Percentiles rank a stretch among this genome's conserved stretches.
phyloP scores from a whole-genome alignment of 2,113 vertebrate genomes.

The Eclectus roratus region DNA sequence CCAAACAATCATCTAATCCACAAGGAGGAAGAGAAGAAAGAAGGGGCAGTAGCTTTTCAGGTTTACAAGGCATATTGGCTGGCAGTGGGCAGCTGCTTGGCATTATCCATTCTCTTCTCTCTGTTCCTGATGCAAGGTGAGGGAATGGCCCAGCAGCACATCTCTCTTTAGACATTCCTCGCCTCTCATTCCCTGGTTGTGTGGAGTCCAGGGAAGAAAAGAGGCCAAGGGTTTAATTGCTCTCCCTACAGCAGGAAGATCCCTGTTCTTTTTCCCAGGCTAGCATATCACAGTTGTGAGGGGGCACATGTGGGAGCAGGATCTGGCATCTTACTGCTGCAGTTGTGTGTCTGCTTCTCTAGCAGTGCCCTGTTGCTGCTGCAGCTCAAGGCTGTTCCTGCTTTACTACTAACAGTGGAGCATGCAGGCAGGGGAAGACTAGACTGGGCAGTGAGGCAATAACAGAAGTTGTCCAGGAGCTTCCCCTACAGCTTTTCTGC shows the following conservation, averaged over 20 bases:
- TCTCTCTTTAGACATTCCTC: background rate
- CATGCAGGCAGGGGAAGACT: background rate
- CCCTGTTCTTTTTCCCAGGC: background rate
- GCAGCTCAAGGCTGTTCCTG: background rate
- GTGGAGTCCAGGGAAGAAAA: background rate
- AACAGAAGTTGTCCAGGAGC: background rate
- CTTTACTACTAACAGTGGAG: background rate
- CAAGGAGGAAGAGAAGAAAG: slow-evolving; percentile 87
- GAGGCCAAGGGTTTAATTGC: rapidly evolving
- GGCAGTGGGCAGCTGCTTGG: slow-evolving; percentile 80
- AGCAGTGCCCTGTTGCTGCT: background rate
- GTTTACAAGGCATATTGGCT: slow-evolving; percentile 91
- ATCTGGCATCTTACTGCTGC: background rate
- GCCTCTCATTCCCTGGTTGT: background rate
- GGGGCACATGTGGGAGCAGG: background rate
- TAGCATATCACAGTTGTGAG: background rate
- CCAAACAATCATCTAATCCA: background rate
- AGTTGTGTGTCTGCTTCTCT: background rate
- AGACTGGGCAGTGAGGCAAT: background rate
- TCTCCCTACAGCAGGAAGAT: background rate
- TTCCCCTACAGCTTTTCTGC: background rate
- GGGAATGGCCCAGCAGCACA: background rate
- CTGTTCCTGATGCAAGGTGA: slow-evolving; percentile 95
- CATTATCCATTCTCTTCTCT: slow-evolving; percentile 78
- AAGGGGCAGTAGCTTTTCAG: slow-evolving; percentile 83